These are phyloP conservation scores for Monoplex corrugatus DNA, from an alignment of 2,888 invertebrate genomes.

Conservation along the genomic window DNA sequence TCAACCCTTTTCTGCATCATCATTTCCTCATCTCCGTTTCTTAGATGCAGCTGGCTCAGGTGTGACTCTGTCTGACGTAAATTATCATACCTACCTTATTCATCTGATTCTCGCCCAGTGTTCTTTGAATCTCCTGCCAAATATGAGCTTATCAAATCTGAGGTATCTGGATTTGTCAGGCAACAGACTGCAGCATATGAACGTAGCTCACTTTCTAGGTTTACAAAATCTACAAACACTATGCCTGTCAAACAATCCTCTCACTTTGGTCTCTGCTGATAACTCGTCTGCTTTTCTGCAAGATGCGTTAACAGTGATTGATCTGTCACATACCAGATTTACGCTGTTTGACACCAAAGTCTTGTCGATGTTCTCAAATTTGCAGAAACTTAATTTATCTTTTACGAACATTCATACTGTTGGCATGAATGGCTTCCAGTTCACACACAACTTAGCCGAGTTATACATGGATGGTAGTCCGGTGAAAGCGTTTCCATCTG, in stretches of 20 bases:
- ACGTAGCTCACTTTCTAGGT: neutral
- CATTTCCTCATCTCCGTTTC: neutral
- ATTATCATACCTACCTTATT: neutral
- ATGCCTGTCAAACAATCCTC: conserved; percentile 1
- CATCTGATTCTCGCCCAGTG: neutral
- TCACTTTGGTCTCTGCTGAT: neutral
- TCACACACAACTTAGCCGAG: neutral
- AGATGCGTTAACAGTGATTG: neutral
- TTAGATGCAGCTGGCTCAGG: neutral
- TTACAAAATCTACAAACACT: neutral
- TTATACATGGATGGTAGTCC: neutral
- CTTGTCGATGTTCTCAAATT: neutral
- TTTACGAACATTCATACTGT: neutral
- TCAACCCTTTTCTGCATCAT: neutral
- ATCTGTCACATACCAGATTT: neutral
- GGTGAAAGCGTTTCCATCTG: neutral
- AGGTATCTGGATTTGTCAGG: neutral
- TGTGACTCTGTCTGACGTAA: neutral
- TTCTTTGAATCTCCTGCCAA: neutral
- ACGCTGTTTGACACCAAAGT: neutral
- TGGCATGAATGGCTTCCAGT: neutral
- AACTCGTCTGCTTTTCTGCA: neutral
- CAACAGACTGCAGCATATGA: neutral
- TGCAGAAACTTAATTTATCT: neutral
- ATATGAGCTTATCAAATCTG: neutral